Evolutionary conservation across 2,113 vertebrate genomes (phyloP).

Genomic region (Datnioides undecimradiatus): DNA sequence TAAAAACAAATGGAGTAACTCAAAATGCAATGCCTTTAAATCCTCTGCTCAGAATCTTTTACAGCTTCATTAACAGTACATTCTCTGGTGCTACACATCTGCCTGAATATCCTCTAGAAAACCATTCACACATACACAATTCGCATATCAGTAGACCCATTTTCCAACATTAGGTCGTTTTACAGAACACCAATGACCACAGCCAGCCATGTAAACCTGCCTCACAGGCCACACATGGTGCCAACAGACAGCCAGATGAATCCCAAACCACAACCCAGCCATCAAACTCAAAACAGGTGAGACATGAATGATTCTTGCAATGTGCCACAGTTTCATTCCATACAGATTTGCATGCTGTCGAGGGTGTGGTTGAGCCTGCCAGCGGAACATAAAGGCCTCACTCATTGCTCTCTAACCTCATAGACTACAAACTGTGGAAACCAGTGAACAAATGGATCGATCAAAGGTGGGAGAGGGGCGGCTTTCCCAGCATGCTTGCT

Average conservation of each 20-base stretch:
- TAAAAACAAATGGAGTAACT: neutral
- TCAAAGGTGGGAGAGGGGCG: neutral
- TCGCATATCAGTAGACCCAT: neutral
- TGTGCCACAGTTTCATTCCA: neutral
- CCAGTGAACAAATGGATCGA: neutral
- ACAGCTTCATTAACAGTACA: neutral
- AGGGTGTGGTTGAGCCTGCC: neutral
- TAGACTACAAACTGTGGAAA: neutral
- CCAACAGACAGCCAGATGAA: slow-evolving; percentile 25
- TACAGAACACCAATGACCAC: neutral
- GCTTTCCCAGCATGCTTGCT: neutral
- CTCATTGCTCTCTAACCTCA: neutral
- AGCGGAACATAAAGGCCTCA: slow-evolving; percentile 1
- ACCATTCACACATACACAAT: neutral
- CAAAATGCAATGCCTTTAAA: neutral
- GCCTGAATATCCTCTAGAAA: neutral
- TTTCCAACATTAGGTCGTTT: neutral
- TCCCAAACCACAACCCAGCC: slow-evolving; percentile 1
- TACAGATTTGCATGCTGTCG: slow-evolving; percentile 7
- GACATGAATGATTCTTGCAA: slow-evolving; percentile 39
- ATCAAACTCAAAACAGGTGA: slow-evolving; percentile 41
- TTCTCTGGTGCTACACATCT: neutral
- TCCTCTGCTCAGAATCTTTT: neutral
- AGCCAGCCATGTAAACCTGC: neutral
- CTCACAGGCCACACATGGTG: neutral